phyloP scores from a whole-genome alignment of 2,888 invertebrate genomes.

The Acleris sparsana region DNA sequence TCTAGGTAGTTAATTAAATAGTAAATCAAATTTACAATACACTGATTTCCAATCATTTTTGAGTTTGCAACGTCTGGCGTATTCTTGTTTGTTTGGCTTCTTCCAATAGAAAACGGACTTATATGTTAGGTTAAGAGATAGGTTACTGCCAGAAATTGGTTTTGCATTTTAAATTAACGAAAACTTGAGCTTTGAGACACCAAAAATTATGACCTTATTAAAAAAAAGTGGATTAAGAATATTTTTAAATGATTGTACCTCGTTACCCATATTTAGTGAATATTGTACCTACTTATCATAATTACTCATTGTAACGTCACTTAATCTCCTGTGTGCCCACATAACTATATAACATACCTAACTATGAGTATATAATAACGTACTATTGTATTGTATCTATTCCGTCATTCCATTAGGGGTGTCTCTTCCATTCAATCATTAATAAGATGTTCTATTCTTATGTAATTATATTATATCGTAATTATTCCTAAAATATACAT shows the following conservation, averaged over 20 bases:
- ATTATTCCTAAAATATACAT: constrained; percentile 66
- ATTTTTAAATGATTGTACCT: constrained; percentile 35
- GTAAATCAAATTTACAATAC: too few species aligned
- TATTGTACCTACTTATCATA: constrained; percentile 11
- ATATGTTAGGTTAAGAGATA: neutral
- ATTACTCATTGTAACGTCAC: constrained; percentile 8
- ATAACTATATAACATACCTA: constrained; percentile 1
- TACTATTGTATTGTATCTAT: constrained; percentile 18
- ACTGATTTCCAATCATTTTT: too few species aligned
- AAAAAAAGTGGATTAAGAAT: constrained; percentile 40
- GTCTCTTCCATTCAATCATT: constrained; percentile 25
- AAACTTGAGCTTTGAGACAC: constrained; percentile 67
- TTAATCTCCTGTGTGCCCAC: constrained; percentile 22
- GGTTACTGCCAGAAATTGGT: constrained; percentile 14
- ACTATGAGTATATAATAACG: constrained; percentile 18
- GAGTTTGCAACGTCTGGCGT: too few species aligned
- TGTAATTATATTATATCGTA: constrained; percentile 62
- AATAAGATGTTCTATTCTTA: constrained; percentile 31
- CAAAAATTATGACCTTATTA: constrained; percentile 74
- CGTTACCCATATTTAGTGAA: constrained; percentile 26
- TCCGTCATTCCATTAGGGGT: constrained; percentile 20
- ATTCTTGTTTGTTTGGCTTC: neutral
- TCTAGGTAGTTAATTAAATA: too few species aligned
- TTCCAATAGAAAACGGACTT: neutral
- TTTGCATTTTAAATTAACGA: constrained; percentile 33